Percentiles rank a stretch among this genome's conserved stretches.
Evolutionary conservation across 2,888 invertebrate species (phyloP).

Genomic region (Caenorhabditis becei): DNA sequence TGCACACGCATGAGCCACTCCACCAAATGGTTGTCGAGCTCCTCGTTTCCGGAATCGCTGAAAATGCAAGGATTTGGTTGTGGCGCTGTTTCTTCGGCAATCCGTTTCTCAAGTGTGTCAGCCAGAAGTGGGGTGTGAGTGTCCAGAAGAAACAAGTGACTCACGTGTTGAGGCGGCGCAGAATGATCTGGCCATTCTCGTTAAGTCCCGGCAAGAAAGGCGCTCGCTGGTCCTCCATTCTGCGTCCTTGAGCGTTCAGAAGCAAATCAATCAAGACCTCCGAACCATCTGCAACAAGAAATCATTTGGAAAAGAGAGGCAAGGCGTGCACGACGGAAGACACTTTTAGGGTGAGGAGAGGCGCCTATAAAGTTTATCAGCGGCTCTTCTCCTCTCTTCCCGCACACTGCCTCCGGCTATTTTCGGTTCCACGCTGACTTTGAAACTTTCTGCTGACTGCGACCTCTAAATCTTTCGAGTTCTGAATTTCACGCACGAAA

Average conservation of each 20-base stretch:
- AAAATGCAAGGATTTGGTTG: constrained; percentile 19
- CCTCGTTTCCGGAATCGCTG: constrained; percentile 60
- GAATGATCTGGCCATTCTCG: constrained; percentile 63
- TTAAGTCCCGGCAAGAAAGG: constrained; percentile 68
- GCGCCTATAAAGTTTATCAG: constrained; percentile 25
- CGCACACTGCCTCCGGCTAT: constrained; percentile 33
- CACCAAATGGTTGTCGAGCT: constrained; percentile 65
- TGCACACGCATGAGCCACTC: constrained; percentile 75
- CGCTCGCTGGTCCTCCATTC: constrained; percentile 72
- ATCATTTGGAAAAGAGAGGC: neutral
- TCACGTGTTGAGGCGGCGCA: constrained; percentile 59
- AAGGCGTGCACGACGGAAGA: neutral
- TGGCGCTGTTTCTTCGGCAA: neutral
- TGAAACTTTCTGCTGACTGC: constrained; percentile 28
- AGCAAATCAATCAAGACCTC: constrained; percentile 75
- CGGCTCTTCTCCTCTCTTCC: constrained; percentile 6
- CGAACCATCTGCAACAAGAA: constrained; percentile 67
- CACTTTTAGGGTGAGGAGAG: constrained; percentile 1
- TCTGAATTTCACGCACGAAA: constrained; percentile 33
- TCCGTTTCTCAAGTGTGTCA: constrained; percentile 10
- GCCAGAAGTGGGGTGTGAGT: constrained; percentile 14
- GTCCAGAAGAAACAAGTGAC: constrained; percentile 7
- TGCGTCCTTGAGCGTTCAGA: constrained; percentile 68
- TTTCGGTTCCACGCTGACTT: constrained; percentile 16
- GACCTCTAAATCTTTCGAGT: constrained; percentile 36